phyloP scores from a whole-genome alignment of 2,797 vertebrate genomes.

The Danio kyathit region DNA sequence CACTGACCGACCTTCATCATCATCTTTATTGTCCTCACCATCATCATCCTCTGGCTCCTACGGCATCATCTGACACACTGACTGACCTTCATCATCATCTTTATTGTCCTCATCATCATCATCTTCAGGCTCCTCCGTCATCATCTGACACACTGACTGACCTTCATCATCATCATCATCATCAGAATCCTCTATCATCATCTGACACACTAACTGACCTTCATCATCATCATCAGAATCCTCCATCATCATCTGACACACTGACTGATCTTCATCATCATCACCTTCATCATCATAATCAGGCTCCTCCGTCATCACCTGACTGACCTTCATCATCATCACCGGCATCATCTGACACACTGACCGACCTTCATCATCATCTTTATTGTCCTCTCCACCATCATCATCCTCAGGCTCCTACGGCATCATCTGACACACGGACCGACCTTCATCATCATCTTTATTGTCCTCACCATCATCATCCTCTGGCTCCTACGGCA shows the following conservation, averaged over 20 bases:
- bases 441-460: background rate
- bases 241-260: slow-evolving; percentile 23
- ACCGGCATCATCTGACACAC: slow-evolving; percentile 35
- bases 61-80: slow-evolving; percentile 9
- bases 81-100: background rate
- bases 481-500: too few relatives aligned
- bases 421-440: slow-evolving; percentile 17
- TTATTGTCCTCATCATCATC: background rate
- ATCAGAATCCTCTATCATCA: background rate
- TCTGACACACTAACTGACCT: too few relatives aligned
- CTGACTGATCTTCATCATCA: too few relatives aligned
- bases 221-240: slow-evolving; percentile 19
- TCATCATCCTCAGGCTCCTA: slow-evolving; percentile 24
- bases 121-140: background rate
- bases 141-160: background rate
- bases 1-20: too few relatives aligned
- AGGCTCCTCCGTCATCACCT: slow-evolving; percentile 27
- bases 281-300: too few relatives aligned
- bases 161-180: background rate
- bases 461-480: background rate
- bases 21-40: too few relatives aligned
- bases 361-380: too few relatives aligned
- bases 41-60: slow-evolving; percentile 1
- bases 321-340: too few relatives aligned
- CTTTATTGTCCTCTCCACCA: too few relatives aligned